Evolutionary conservation across 2,888 invertebrate species (phyloP).

Genomic region (Esperia sulphurella): DNA sequence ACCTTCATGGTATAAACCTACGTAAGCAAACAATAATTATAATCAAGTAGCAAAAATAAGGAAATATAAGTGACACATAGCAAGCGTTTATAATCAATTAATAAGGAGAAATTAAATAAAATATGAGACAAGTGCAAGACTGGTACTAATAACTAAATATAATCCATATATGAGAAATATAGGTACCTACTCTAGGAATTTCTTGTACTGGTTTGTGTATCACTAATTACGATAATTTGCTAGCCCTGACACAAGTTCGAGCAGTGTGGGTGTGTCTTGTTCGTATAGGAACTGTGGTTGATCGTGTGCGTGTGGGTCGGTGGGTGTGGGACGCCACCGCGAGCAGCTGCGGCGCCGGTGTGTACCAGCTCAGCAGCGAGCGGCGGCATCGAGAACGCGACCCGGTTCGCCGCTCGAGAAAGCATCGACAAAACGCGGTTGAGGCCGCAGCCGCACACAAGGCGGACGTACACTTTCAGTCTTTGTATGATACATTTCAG

Average conservation of each 20-base stretch:
- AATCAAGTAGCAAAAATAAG: conserved; percentile 1
- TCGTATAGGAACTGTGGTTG: conserved; percentile 13
- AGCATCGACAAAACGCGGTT: conserved; percentile 79
- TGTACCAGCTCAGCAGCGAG: conserved; percentile 46
- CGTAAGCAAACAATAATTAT: conserved; percentile 7
- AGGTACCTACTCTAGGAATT: no score
- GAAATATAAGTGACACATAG: neutral
- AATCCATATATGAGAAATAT: neutral
- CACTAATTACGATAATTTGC: conserved; percentile 3
- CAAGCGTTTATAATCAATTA: no score
- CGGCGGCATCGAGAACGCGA: conserved; percentile 74
- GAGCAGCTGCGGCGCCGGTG: conserved; percentile 5
- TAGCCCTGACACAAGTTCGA: conserved; percentile 52
- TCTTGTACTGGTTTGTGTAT: neutral
- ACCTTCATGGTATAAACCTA: conserved; percentile 14
- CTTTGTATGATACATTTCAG: conserved; percentile 24
- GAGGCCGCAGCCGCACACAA: conserved; percentile 64
- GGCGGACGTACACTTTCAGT: conserved; percentile 68
- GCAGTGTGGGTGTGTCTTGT: conserved; percentile 34
- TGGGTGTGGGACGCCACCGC: conserved; percentile 24
- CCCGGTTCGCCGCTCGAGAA: conserved; percentile 77
- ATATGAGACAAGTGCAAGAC: no score
- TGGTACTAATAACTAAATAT: neutral
- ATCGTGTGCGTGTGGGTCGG: conserved; percentile 16
- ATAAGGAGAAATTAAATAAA: neutral